phyloP scores from a whole-genome alignment of 1,140 invertebrate species.

The Ceratosolen solmsi region DNA sequence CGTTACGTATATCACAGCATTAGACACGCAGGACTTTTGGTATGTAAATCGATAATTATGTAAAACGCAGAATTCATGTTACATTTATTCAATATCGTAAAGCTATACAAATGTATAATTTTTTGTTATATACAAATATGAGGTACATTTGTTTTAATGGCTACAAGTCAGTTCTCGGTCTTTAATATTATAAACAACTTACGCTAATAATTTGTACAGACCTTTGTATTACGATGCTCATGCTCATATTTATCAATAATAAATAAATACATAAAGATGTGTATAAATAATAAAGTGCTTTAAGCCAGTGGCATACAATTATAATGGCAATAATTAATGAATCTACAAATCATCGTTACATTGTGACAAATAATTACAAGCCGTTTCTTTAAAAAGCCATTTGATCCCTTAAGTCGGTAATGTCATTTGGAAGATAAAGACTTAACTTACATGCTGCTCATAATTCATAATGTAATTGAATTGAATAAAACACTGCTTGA shows the following conservation, averaged over 20 bases:
- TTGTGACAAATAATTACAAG: constrained; percentile 8
- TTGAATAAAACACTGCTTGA: constrained; percentile 5
- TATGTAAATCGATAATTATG: constrained; percentile 31
- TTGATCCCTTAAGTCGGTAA: constrained; percentile 23
- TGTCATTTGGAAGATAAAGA: too few species aligned
- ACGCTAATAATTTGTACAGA: constrained; percentile 35
- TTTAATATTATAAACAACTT: constrained; percentile 28
- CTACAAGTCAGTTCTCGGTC: constrained; percentile 18
- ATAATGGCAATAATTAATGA: constrained; percentile 18
- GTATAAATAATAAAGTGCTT: constrained; percentile 1
- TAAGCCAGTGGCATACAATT: constrained; percentile 10
- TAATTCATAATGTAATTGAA: constrained; percentile 11
- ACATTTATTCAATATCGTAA: constrained; percentile 43
- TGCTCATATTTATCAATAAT: background rate
- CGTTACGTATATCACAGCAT: constrained; percentile 19
- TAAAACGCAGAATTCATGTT: constrained; percentile 39
- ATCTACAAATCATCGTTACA: constrained; percentile 13
- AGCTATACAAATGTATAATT: constrained; percentile 41
- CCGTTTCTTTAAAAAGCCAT: constrained; percentile 4
- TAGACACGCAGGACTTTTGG: constrained; percentile 37
- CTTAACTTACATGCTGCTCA: constrained; percentile 38
- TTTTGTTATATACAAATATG: constrained; percentile 43
- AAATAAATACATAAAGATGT: constrained; percentile 10
- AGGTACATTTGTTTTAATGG: constrained; percentile 21
- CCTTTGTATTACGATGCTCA: constrained; percentile 6